Evolutionary conservation across 2,113 vertebrate species (phyloP), one percentile per base, ranked within the genome.

Genomic region (Piaya cayana): DNA sequence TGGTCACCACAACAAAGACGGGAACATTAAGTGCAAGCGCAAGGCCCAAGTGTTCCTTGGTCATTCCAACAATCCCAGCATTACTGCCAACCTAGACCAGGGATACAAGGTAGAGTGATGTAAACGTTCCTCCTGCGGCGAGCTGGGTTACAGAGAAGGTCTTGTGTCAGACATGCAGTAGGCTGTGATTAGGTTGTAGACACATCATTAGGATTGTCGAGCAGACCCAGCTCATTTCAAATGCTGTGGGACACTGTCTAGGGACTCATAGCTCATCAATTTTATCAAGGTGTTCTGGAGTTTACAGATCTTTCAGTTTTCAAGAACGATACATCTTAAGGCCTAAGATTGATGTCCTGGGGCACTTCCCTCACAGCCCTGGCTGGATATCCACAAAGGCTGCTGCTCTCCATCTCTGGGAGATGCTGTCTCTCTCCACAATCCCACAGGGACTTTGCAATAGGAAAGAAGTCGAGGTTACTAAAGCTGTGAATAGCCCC

Each of bases 31-130:
- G 99, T 25, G 99, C 99, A 95, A 99, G 96, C 1, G 99, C 99
- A 96, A 99, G 97, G 59, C 99, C 99, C 96, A 99, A 97, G 90
- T 99, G 99, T 96, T 99, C 99, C 98, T 99, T 99, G 95, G 99
- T 99, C 99, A 99, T 99, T 45, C 99, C 99, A 72, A 99, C 99
- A 17, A 99, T 99, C 63, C 99, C 99, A 86, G 99, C 99, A 3
- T 99, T 99, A 94, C 99, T 99, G 96, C 99, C 99, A 95, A 99
- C 99, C 99, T 99, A 95, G 22, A 94, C n/a, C 93, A 85, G 58
- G 81, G 49, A 96, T 37, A 96, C 37, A 90, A 65, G 63, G 81
- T 4, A 85, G 14, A 5, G n/a, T 21, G 78, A 67, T 30, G 47
- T 32, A 65, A 93, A 55, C 1, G 9, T 7, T 88, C 17, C 37